These are phyloP conservation scores for Microctonus brassicae DNA, from an alignment of 2,888 invertebrate species.

Conservation along the genomic window DNA sequence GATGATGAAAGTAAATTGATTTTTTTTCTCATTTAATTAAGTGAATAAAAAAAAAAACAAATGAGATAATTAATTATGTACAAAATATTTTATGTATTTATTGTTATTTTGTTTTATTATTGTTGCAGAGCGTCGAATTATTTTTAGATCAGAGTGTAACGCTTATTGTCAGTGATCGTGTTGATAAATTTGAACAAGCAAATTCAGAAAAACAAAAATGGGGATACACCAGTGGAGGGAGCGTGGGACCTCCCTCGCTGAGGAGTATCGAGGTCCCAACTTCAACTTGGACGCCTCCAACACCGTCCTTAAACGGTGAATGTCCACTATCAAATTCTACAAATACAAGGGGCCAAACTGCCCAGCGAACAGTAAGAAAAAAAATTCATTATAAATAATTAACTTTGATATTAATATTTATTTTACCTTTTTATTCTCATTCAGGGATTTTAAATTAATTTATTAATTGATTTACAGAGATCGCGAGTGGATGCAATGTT, in stretches of 20 bases:
- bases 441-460: neutral
- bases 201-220: slow-evolving; percentile 62
- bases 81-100: neutral
- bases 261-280: slow-evolving; percentile 65
- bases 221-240: slow-evolving; percentile 66
- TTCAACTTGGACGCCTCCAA: slow-evolving; percentile 62
- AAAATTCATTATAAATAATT: too few relatives aligned
- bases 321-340: slow-evolving; percentile 66
- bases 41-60: too few relatives aligned
- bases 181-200: slow-evolving; percentile 55
- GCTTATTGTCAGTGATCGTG: slow-evolving; percentile 73
- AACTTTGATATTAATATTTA: too few relatives aligned
- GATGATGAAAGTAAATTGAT: too few relatives aligned
- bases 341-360: slow-evolving; percentile 64
- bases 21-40: too few relatives aligned
- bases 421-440: slow-evolving; percentile 27
- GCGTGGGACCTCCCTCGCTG: slow-evolving; percentile 67
- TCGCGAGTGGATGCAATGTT: slow-evolving; percentile 86
- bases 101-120: slow-evolving; percentile 11
- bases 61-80: too few relatives aligned
- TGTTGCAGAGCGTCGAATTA: slow-evolving; percentile 74
- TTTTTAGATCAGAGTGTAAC: slow-evolving; percentile 76
- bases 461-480: too few relatives aligned
- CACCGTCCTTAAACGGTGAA: slow-evolving; percentile 63
- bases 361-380: slow-evolving; percentile 67